phyloP scores from a whole-genome alignment of 2,888 invertebrate species.

The Tenthredo notha region DNA sequence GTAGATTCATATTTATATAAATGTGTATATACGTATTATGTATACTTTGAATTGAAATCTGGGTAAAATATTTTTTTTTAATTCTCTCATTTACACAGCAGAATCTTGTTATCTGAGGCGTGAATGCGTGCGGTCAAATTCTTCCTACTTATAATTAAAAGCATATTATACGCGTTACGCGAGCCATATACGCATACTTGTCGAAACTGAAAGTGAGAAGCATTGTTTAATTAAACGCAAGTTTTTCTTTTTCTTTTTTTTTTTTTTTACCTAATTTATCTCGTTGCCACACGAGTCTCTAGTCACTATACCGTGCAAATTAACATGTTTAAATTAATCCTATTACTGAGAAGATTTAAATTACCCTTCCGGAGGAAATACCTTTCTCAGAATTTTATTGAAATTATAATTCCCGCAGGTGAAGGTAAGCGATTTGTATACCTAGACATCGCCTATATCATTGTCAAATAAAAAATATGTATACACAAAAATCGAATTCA shows the following conservation, averaged over 20 bases:
- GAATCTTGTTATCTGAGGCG: background rate
- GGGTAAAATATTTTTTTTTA: too few species aligned
- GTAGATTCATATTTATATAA: too few species aligned
- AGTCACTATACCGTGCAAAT: constrained; percentile 7
- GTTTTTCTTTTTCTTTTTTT: too few species aligned
- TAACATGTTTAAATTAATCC: constrained; percentile 10
- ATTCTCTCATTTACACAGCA: background rate
- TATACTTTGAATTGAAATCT: too few species aligned
- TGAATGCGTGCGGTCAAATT: constrained; percentile 10
- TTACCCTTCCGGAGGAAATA: constrained; percentile 9
- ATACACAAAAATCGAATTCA: background rate
- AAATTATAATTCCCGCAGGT: background rate
- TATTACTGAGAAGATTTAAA: constrained; percentile 20
- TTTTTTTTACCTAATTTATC: constrained; percentile 6
- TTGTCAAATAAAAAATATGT: background rate
- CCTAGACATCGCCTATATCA: background rate
- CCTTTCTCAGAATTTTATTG: background rate
- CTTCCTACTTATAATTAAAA: background rate
- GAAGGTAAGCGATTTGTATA: background rate
- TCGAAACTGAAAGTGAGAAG: constrained; percentile 42
- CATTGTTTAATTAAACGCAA: constrained; percentile 40
- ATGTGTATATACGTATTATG: too few species aligned
- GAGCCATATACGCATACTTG: background rate
- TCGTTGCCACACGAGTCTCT: background rate
- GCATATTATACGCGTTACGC: constrained; percentile 10